Base-by-base conservation (phyloP, 2,113 vertebrate species). In the Salvelinus alpinus region DNA sequence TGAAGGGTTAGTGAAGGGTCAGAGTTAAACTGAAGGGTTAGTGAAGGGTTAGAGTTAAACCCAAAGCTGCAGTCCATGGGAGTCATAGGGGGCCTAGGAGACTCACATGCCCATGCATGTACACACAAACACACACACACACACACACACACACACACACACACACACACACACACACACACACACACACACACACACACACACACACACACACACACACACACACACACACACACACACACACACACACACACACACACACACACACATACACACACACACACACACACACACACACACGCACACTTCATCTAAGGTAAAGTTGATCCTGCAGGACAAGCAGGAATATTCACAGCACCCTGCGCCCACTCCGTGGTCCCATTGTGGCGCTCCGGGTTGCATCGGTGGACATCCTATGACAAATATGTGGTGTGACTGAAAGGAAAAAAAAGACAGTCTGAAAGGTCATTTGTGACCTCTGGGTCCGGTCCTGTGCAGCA, bases 401-500 rank as follows among this genome's bases (percentile, higher is more conserved):
- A 89, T 86, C 70, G 82, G 80, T 81, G 82, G 87, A 84, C 86
- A 81, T 91, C 86, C 78, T 88, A 84, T 90, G 88, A 81, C 72
- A 81, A 91, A 90, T 87, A 79, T 84, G 82, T 83, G 89, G 74
- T 87, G 75, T 86, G 86, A 90, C 86, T 66, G 78, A 86, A 79
- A 86, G 78, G 80, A 34, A 3, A 74, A 68, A 80, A 92, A 88
- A 91, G 84, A 86, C 87, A 79, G 82, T 87, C 70, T 67, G 77
- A 90, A 93, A 94, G 93, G 91, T 90, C 79, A 77, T 82, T 82
- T 79, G 79, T 88, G 90, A 91, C 92, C 92, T 89, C 86, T 91
- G 89, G 91, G 86, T 77, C 82, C 76, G 75, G 75, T 82, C 64
- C 75, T 91, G 81, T 76, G 84, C 78, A 89, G 89, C 85, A 85